These are phyloP conservation scores for Odontophorus gujanensis DNA, from an alignment of 2,113 vertebrate genomes.

Conservation along the genomic window DNA sequence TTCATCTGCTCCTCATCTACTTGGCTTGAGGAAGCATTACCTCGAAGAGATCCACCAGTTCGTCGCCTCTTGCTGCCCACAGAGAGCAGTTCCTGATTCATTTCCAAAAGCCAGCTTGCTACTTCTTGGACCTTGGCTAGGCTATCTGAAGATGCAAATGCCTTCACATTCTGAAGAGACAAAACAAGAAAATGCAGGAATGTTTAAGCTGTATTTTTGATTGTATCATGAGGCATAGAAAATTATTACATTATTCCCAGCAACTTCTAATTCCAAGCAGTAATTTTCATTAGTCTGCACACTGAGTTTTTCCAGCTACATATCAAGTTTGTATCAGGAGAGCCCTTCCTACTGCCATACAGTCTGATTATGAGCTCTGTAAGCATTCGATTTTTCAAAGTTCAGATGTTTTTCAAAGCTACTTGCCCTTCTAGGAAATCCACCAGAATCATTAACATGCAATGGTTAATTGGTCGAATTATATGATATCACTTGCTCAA, in stretches of 20 bases:
- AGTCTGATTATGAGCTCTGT: not conserved
- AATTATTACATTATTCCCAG: not conserved
- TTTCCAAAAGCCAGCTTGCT: constrained; percentile 99
- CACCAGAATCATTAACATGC: not conserved
- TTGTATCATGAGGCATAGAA: not conserved
- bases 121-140: constrained; percentile 99
- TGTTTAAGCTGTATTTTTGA: not conserved
- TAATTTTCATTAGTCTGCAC: not conserved
- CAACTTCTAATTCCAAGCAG: not conserved
- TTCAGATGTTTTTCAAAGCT: not conserved
- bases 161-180: constrained; percentile 92
- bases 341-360: not conserved
- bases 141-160: constrained; percentile 97
- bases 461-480: not conserved
- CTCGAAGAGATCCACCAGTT: constrained; percentile 90
- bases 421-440: not conserved
- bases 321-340: not conserved
- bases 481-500: not conserved
- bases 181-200: not conserved
- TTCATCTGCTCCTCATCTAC: constrained; percentile 92
- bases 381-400: not conserved
- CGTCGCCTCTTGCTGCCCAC: constrained; percentile 97
- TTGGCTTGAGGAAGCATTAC: constrained; percentile 93
- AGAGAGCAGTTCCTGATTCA: constrained; percentile 99
- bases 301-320: not conserved